A percentile compares a stretch with the other conserved stretches of the same genome.
phyloP scores from a whole-genome alignment of 2,888 invertebrate species.

The Cetonia aurata region DNA sequence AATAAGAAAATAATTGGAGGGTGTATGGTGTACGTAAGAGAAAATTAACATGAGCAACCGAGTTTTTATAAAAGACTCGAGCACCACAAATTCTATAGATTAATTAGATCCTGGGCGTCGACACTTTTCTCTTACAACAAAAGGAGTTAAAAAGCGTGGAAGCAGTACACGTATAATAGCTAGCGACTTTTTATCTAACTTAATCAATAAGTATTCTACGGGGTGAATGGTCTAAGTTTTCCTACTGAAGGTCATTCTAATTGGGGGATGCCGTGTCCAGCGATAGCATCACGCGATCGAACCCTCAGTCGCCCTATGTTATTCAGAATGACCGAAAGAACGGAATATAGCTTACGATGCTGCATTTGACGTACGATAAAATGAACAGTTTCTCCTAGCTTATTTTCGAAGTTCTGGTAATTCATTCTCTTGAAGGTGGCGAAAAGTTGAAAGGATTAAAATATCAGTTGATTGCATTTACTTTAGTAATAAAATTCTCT shows the following conservation, averaged over 20 bases:
- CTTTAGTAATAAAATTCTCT: no score
- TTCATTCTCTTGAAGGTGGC: no score
- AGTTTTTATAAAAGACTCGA: no score
- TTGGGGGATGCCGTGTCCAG: constrained; percentile 47
- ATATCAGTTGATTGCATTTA: no score
- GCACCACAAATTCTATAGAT: no score
- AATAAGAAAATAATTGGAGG: no score
- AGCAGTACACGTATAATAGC: constrained; percentile 9
- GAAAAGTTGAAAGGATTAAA: no score
- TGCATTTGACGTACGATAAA: neutral
- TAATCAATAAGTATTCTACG: constrained; percentile 36
- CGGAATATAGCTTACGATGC: neutral
- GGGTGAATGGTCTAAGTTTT: constrained; percentile 47
- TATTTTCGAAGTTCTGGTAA: neutral
- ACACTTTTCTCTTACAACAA: neutral
- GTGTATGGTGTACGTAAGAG: no score
- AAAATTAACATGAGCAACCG: no score
- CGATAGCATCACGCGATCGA: constrained; percentile 32
- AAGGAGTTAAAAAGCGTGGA: constrained; percentile 5
- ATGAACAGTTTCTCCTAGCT: neutral
- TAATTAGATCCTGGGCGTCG: no score
- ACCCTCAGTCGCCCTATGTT: constrained; percentile 1
- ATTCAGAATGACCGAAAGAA: constrained; percentile 19
- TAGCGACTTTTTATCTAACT: constrained; percentile 14
- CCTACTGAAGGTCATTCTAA: constrained; percentile 47